A percentile compares a stretch with the other conserved stretches of the same genome.
phyloP scores from a whole-genome alignment of 2,888 invertebrate species.

The Calephelis perditalis region DNA sequence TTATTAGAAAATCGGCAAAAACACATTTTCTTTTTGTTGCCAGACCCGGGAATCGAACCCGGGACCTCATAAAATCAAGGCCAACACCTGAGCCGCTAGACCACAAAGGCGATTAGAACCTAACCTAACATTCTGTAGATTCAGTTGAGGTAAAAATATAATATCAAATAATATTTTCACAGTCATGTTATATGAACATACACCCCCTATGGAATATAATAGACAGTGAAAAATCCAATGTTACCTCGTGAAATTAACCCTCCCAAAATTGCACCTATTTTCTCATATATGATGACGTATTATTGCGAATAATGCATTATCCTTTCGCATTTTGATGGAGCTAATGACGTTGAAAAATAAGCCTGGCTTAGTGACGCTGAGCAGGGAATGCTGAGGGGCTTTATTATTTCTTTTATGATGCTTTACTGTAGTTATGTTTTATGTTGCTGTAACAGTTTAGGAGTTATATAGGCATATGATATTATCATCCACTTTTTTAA shows the following conservation, averaged over 20 bases:
- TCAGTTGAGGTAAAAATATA: neutral
- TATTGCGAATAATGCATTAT: slow-evolving; percentile 26
- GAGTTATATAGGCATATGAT: too few relatives aligned
- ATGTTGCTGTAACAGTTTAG: neutral
- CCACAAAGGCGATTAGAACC: too few relatives aligned
- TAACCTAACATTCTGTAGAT: too few relatives aligned
- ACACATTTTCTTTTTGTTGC: too few relatives aligned
- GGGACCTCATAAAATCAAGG: too few relatives aligned
- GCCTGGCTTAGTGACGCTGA: slow-evolving; percentile 40
- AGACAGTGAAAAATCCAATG: slow-evolving; percentile 14
- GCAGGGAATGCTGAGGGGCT: slow-evolving; percentile 37
- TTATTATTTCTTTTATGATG: slow-evolving; percentile 31
- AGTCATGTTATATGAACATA: neutral
- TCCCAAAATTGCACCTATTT: slow-evolving; percentile 28
- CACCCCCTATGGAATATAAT: neutral
- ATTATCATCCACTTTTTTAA: too few relatives aligned
- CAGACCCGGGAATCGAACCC: too few relatives aligned
- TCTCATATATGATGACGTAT: slow-evolving; percentile 38
- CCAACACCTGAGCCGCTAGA: too few relatives aligned
- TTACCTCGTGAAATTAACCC: slow-evolving; percentile 13
- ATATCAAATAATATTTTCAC: slow-evolving; percentile 6
- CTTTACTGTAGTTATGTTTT: slow-evolving; percentile 1
- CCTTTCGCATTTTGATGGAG: slow-evolving; percentile 39
- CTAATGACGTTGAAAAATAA: slow-evolving; percentile 59
- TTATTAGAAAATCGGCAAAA: too few relatives aligned